Evolutionary conservation across 2,797 vertebrate genomes (phyloP).

Genomic region (Leptoclinus maculatus): DNA sequence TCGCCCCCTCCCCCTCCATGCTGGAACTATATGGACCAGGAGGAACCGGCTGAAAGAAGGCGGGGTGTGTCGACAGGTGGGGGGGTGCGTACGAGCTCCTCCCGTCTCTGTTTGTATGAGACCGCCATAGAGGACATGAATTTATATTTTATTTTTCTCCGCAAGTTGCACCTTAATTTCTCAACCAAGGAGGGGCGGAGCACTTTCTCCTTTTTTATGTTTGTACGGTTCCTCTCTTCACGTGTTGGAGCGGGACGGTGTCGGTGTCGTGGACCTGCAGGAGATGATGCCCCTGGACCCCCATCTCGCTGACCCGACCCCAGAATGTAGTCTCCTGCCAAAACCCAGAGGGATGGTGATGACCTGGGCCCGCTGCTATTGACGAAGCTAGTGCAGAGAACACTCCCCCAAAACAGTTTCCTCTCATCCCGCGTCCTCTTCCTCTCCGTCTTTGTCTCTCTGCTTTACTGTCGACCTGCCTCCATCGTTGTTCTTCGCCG

Average conservation of each 20-base stretch:
- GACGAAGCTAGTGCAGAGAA: conserved; percentile 42
- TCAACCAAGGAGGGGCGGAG: conserved; percentile 83
- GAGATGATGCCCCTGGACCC: conserved; percentile 38
- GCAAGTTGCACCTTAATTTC: conserved; percentile 90
- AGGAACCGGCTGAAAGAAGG: conserved; percentile 23
- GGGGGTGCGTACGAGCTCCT: conserved; percentile 39
- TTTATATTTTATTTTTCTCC: conserved; percentile 52
- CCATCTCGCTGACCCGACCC: conserved; percentile 65
- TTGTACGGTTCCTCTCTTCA: conserved; percentile 60
- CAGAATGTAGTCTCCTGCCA: conserved; percentile 82
- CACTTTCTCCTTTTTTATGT: conserved; percentile 77
- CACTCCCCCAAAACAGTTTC: conserved; percentile 29
- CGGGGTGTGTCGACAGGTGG: conserved; percentile 23
- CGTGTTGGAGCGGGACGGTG: conserved; percentile 30
- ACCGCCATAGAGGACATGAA: conserved; percentile 59
- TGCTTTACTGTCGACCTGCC: conserved; percentile 22
- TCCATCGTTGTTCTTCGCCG: conserved; percentile 44
- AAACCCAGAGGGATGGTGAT: conserved; percentile 62
- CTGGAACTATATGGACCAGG: conserved; percentile 58
- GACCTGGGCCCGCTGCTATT: conserved; percentile 77
- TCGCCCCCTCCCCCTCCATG: conserved; percentile 48
- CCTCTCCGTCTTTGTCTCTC: conserved; percentile 9
- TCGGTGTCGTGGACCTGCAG: conserved; percentile 65
- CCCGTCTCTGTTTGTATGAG: conserved; percentile 66
- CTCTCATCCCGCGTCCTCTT: conserved; percentile 10